Conservation (phyloP, 2,113 vertebrate genomes). For the Dryoscopus gambensis region DNA sequence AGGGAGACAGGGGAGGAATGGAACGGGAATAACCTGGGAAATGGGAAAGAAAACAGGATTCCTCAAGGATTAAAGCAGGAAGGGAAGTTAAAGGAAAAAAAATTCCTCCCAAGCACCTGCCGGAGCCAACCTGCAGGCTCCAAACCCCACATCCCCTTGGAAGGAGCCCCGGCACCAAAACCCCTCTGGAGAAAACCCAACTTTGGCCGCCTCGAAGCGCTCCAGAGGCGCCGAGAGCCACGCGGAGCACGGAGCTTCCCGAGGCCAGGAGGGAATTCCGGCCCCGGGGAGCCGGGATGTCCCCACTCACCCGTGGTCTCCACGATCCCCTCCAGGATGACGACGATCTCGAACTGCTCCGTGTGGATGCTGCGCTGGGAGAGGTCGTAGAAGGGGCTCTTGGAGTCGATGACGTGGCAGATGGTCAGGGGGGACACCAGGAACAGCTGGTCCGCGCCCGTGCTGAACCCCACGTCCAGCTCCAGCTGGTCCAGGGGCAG, state of each 20-base stretch:
- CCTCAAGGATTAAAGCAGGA: not conserved
- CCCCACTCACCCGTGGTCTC: conserved; percentile 92
- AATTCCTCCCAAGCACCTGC: not conserved
- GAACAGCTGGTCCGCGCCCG: conserved; percentile 97
- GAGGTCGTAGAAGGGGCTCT: conserved; percentile 98
- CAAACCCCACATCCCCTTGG: not conserved
- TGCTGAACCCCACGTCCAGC: conserved; percentile 98
- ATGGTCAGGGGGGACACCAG: conserved; percentile 98
- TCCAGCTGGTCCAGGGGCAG: conserved; percentile 98
- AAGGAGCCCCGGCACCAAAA: not conserved
- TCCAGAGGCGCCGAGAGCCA: too few relatives aligned
- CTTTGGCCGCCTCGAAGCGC: not conserved
- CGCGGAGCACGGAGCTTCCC: too few relatives aligned
- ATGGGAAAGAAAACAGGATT: too few relatives aligned
- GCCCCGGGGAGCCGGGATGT: accelerated
- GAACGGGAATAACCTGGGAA: too few relatives aligned
- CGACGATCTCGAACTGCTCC: conserved; percentile 98
- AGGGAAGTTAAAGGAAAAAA: not conserved
- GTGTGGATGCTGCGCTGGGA: conserved; percentile 97
- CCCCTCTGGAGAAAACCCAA: accelerated
- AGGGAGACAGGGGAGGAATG: too few relatives aligned
- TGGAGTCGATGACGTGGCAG: conserved; percentile 97
- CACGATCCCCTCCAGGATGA: conserved; percentile 98
- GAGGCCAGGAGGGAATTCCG: not conserved
- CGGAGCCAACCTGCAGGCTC: not conserved